These are phyloP conservation scores for Scolopax mira DNA, from an alignment of 2,113 vertebrate species.

Conservation along the genomic window DNA sequence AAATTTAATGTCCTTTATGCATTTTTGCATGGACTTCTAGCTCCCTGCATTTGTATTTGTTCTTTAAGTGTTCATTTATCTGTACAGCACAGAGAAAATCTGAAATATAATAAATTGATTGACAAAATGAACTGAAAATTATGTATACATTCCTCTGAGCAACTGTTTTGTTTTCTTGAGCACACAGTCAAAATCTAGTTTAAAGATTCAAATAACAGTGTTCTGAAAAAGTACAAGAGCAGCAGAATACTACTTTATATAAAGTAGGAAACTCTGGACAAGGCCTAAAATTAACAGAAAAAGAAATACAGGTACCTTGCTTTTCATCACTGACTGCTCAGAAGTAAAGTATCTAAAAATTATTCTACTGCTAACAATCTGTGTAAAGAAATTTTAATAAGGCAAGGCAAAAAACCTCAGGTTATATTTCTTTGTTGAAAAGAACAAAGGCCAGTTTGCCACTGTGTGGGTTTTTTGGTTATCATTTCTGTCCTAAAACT, in stretches of 20 bases:
- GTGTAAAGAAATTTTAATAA: not conserved
- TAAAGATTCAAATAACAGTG: not conserved
- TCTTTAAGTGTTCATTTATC: not conserved
- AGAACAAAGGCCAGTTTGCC: not conserved
- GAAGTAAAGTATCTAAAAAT: not conserved
- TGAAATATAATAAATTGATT: constrained; percentile 14
- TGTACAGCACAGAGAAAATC: constrained; percentile 10
- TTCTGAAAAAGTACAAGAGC: not conserved
- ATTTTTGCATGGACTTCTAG: not conserved
- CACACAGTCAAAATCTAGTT: not conserved
- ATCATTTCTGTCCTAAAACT: not conserved
- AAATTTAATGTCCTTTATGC: not conserved
- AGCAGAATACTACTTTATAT: not conserved
- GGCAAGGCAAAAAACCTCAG: not conserved
- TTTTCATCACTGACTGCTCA: not conserved
- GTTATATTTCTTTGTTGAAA: not conserved
- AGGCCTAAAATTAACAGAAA: not conserved
- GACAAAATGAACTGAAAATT: not conserved
- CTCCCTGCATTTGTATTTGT: not conserved
- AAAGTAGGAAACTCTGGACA: not conserved
- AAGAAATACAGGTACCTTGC: not conserved
- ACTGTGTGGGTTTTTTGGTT: not conserved
- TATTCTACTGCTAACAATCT: not conserved
- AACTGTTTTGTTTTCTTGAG: not conserved
- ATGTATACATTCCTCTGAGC: not conserved